These are phyloP conservation scores for Tragelaphus scriptus DNA, from an alignment of 2,113 vertebrate species.

Conservation along the genomic window DNA sequence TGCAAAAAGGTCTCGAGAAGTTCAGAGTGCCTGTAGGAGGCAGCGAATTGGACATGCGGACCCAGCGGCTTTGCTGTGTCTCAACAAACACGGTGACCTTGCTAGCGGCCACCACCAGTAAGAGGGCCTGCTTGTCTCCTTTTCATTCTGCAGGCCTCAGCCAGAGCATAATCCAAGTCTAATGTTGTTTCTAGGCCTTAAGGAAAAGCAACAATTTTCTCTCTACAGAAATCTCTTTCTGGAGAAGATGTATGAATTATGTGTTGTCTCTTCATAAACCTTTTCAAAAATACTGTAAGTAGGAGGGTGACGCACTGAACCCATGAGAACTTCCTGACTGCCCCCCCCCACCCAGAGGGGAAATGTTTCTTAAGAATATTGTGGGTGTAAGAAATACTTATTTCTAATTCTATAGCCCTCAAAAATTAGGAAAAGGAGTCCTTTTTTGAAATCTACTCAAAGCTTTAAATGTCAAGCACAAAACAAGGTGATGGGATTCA, in stretches of 20 bases:
- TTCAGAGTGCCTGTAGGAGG: constrained; percentile 16
- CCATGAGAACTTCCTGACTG: neutral
- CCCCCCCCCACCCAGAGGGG: neutral
- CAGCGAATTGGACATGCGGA: neutral
- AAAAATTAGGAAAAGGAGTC: neutral
- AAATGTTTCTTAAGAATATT: neutral
- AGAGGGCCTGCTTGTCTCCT: neutral
- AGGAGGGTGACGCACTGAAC: neutral
- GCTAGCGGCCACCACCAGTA: neutral
- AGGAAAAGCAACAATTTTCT: neutral
- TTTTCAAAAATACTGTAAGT: neutral
- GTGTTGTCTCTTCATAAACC: neutral
- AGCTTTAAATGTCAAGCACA: constrained; percentile 10
- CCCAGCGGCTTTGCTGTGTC: neutral
- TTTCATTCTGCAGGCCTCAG: constrained; percentile 22
- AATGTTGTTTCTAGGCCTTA: neutral
- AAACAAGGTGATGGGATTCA: neutral
- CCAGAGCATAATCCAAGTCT: neutral
- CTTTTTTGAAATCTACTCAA: neutral
- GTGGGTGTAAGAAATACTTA: neutral
- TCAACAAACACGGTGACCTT: neutral
- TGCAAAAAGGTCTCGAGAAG: neutral
- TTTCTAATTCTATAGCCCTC: neutral
- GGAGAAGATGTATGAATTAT: neutral
- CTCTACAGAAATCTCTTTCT: neutral